These are phyloP conservation scores for Enteromius viviparus DNA, from an alignment of 2,797 vertebrate species.

Conservation along the genomic window DNA sequence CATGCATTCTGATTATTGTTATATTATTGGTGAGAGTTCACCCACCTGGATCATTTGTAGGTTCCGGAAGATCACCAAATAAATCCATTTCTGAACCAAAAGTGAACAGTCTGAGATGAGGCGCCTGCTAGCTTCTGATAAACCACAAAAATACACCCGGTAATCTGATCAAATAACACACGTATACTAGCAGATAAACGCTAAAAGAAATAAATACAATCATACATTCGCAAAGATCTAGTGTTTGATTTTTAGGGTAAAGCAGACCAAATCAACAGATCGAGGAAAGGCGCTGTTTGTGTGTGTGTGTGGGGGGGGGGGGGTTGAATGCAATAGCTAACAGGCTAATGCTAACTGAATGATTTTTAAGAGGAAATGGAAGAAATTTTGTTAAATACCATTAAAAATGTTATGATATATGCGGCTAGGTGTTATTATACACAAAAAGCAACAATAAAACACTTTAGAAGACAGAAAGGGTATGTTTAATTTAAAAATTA, in stretches of 20 bases:
- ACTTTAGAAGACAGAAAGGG: accelerated
- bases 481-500: accelerated
- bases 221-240: not conserved
- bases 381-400: not conserved
- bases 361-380: not conserved
- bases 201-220: not conserved
- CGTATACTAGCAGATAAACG: not conserved
- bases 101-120: not conserved
- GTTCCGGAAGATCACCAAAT: constrained; percentile 51
- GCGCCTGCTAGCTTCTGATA: constrained; percentile 2
- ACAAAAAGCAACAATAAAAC: not conserved
- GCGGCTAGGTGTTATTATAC: not conserved
- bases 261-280: not conserved
- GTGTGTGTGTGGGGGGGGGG: not conserved
- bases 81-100: constrained; percentile 52
- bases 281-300: not conserved
- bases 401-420: not conserved
- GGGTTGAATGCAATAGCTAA: not conserved
- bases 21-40: not conserved
- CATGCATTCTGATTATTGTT: not conserved
- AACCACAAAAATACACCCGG: not conserved
- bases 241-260: not conserved
- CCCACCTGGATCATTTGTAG: constrained; percentile 27
- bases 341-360: constrained; percentile 25
- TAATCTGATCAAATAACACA: not conserved